Base-by-base conservation (phyloP, 37 sponge, comb jelly and placozoan genomes). In the Bolinopsis microptera region DNA sequence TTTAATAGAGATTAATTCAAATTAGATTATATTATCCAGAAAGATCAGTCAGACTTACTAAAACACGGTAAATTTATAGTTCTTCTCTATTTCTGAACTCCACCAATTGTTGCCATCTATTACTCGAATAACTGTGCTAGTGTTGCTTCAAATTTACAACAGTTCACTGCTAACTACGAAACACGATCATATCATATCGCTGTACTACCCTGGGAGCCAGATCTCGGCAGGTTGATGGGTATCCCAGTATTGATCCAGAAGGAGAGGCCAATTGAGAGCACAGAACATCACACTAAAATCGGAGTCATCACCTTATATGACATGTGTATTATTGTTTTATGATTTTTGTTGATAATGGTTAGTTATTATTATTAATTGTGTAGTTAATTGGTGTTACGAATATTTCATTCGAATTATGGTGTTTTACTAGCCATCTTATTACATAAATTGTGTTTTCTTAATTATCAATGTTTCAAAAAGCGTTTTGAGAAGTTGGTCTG, bases 191-290 rank as follows among this genome's bases (percentile, higher is more conserved):
- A 97, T 0, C 96, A 94, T 33, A 95, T 93, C 0, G 94, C 93
- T 21, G 97, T 95, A 94, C 96, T 9, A 96, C 24, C 25, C 97
- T 80, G 27, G 97, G 97, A n/a, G 95, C 94, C 74, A 97, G 92
- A 92, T 97, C 97, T 40, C 97, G 69, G 39, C 95, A 96, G 97
- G 69, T 97, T 97, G 69, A 96, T 95, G 69, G 96, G 96, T 68
- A 95, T 95, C 69, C 97, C 97, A 38, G 93, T 77, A 94, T 97
- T 97, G 82, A 82, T 93, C 18, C 95, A 95, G 74, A 95, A 95
- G 32, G 96, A 93, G 26, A 38, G 93, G 8, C 97, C 97, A 76
- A 97, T 93, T 9, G 93, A 86, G 70, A 83, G 92, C 69, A 97
- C 72, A 0, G 93, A 30, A 9, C 95, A 35, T 1, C 96, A 96